Evolutionary conservation across 2,797 vertebrate genomes (phyloP), one percentile per base, ranked within the genome.

Genomic region (Galago senegalensis): DNA sequence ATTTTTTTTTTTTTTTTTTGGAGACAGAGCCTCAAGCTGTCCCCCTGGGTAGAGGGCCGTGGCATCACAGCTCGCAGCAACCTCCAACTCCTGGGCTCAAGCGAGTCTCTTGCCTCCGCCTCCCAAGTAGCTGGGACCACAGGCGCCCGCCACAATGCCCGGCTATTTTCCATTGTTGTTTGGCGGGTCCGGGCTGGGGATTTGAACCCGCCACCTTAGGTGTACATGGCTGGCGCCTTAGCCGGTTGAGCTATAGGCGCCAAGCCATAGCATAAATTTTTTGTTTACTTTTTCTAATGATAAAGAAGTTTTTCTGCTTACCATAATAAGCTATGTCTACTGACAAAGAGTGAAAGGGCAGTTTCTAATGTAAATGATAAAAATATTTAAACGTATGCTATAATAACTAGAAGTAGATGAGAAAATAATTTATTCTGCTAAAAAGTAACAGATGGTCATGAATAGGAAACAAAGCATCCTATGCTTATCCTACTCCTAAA

Each of bases 341-440:
- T 89, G 65, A 58, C 31, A 58, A 83, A 93, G 29, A 93, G 87
- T 25, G 21, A 94, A 97, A 83, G 34, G 6, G 7, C 53, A 76
- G 49, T 85, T 93, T 93, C 60, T 93, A 87, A 92, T 14, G 53
- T 61, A 87, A 93, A 89, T 37, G 18, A 2, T 80, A 86, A 69
- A 43, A 79, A 87, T 79, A 89, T 77, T 58, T 73, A 87, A 85
- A 85, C 58, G 69, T n/a, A 81, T 5, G 63, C 16, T 46, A 70
- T 2, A 77, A n/a, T 46, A 92, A 83, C 73, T 8, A 91, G 69
- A 75, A 90, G 11, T n/a, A 60, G 6, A 95, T n/a, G 49, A 92
- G 63, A 49, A 89, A 77, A 79, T 77, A 76, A 53, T 83, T 83
- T 85, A 81, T 85, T 93, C 72, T 85, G 69, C 53, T 95, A 95